Conservation (phyloP, 2,888 invertebrate genomes). For the Trissoscelio sp. region DNA sequence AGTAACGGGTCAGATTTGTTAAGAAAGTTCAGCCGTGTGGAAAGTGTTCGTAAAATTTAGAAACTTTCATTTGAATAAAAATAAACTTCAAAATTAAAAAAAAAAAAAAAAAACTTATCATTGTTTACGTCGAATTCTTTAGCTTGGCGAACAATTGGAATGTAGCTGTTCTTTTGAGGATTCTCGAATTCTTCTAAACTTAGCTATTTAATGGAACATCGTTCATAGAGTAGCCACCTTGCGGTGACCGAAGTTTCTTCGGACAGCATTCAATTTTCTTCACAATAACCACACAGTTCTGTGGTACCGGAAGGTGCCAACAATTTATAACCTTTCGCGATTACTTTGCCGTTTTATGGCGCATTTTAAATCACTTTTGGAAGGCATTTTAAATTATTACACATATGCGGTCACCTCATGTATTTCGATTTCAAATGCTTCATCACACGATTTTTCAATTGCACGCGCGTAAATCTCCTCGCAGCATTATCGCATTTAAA, state of each 20-base stretch:
- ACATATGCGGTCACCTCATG: constrained; percentile 48
- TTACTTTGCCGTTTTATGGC: constrained; percentile 60
- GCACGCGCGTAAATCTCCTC: constrained; percentile 68
- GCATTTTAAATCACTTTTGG: constrained; percentile 61
- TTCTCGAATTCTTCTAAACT: constrained; percentile 44
- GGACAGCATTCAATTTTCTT: constrained; percentile 61
- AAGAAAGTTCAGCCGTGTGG: too few species aligned
- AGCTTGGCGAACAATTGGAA: constrained; percentile 7
- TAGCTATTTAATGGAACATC: constrained; percentile 34
- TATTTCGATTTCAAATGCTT: constrained; percentile 35
- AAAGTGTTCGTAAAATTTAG: too few species aligned
- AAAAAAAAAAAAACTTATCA: too few species aligned
- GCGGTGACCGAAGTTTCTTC: constrained; percentile 40
- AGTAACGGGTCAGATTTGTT: too few species aligned
- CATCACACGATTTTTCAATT: constrained; percentile 69
- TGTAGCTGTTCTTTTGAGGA: constrained; percentile 7
- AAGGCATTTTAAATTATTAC: constrained; percentile 47
- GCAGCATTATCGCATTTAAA: constrained; percentile 25
- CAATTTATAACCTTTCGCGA: constrained; percentile 58
- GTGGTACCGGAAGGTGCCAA: constrained; percentile 59
- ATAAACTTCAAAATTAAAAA: too few species aligned
- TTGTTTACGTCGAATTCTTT: constrained; percentile 21
- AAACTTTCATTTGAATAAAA: too few species aligned
- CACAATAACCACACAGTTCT: constrained; percentile 55
- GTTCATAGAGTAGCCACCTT: constrained; percentile 38